A percentile compares a stretch with the other conserved stretches of the same genome.
Evolutionary conservation across 2,888 invertebrate species (phyloP).

Genomic region (Melanargia galathea): DNA sequence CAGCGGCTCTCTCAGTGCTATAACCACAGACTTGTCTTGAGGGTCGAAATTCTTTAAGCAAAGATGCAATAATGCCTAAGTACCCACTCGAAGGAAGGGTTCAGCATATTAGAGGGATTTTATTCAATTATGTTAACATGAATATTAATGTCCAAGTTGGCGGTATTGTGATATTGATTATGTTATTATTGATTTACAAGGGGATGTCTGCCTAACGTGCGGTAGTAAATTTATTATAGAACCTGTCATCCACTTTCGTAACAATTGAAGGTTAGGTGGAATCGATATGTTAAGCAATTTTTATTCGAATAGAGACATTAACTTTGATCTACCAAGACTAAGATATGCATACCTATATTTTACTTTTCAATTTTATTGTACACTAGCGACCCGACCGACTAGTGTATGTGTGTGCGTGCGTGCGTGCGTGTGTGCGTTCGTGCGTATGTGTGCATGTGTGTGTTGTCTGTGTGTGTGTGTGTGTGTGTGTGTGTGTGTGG

Average conservation of each 20-base stretch:
- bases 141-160: slow-evolving; percentile 9
- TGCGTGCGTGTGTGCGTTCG: too few species aligned
- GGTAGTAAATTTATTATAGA: slow-evolving; percentile 35
- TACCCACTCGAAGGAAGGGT: neutral
- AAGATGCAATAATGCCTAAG: neutral
- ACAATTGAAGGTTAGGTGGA: slow-evolving; percentile 3
- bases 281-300: neutral
- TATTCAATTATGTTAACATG: slow-evolving; percentile 14
- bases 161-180: slow-evolving; percentile 30
- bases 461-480: too few species aligned
- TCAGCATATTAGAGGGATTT: slow-evolving; percentile 14
- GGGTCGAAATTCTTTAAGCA: neutral
- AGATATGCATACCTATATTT: too few species aligned
- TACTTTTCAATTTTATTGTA: too few species aligned
- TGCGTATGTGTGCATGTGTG: too few species aligned
- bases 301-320: neutral
- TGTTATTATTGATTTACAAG: slow-evolving; percentile 35
- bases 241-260: slow-evolving; percentile 31
- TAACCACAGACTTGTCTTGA: too few species aligned
- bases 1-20: too few species aligned
- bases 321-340: too few species aligned
- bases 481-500: too few species aligned
- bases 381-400: too few species aligned
- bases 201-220: slow-evolving; percentile 31
- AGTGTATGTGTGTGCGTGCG: too few species aligned